These are phyloP conservation scores for Temnothorax curvispinosus DNA, from an alignment of 1,140 invertebrate genomes.

Conservation along the genomic window DNA sequence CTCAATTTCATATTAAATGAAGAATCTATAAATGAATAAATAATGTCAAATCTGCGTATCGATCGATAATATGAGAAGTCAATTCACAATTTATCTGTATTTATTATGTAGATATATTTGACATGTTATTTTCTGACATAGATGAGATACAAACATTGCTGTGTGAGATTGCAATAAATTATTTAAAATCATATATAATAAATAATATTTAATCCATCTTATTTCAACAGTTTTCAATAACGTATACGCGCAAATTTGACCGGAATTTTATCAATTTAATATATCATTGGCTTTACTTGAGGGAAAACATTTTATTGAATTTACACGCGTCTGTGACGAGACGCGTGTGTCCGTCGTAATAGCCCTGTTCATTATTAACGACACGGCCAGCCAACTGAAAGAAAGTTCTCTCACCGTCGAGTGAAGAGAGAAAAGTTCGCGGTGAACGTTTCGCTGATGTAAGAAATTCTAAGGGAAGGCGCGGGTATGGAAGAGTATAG, in stretches of 20 bases:
- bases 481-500: slow-evolving; percentile 32
- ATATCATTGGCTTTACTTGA: not conserved
- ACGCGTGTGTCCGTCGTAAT: slow-evolving; percentile 39
- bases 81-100: not conserved
- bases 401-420: slow-evolving; percentile 17
- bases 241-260: no score
- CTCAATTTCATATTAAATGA: not conserved
- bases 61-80: not conserved
- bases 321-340: not conserved
- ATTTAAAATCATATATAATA: not conserved
- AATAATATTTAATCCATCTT: not conserved
- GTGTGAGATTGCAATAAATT: not conserved
- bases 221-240: not conserved
- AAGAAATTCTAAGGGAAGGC: slow-evolving; percentile 61
- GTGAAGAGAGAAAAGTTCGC: slow-evolving; percentile 36
- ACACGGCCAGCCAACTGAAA: slow-evolving; percentile 18
- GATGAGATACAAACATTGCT: not conserved
- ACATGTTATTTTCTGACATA: not conserved
- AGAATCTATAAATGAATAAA: not conserved
- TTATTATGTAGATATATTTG: not conserved
- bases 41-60: not conserved
- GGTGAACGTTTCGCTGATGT: slow-evolving; percentile 46
- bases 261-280: not conserved
- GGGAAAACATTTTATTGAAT: slow-evolving; percentile 38
- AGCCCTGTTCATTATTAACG: slow-evolving; percentile 53